These are phyloP conservation scores for Pseudopodoces humilis DNA, from an alignment of 2,113 vertebrate genomes.

Conservation along the genomic window DNA sequence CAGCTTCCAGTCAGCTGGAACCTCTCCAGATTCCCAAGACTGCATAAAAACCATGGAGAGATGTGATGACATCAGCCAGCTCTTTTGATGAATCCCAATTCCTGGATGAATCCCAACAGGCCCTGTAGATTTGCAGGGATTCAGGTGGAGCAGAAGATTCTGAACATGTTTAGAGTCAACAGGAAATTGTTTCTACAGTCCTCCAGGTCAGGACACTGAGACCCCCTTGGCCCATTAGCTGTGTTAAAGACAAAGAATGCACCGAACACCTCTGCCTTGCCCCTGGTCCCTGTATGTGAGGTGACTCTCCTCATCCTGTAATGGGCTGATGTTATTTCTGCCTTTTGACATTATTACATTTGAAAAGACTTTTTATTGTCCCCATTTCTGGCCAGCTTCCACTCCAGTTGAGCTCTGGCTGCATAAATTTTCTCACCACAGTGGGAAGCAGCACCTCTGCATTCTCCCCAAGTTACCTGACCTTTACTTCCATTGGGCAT, in stretches of 20 bases:
- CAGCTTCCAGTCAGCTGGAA: not conserved
- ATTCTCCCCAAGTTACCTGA: not conserved
- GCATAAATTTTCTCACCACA: not conserved
- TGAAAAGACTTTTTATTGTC: not conserved
- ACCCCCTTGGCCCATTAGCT: accelerated
- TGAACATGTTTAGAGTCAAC: not conserved
- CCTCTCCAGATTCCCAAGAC: not conserved
- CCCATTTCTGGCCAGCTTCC: not conserved
- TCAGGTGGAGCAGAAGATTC: not conserved
- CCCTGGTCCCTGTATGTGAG: not conserved
- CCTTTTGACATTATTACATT: not conserved
- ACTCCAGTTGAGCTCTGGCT: not conserved
- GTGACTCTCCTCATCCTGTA: not conserved
- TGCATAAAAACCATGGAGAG: not conserved
- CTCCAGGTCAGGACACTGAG: not conserved
- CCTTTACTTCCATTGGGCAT: not conserved
- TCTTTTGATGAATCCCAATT: not conserved
- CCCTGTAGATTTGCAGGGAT: not conserved
- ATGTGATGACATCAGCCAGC: not conserved
- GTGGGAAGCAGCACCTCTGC: not conserved
- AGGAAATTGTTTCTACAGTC: not conserved
- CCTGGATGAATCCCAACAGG: not conserved
- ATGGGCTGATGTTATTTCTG: not conserved
- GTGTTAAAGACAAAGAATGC: not conserved
- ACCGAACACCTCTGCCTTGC: not conserved